Conservation (phyloP, 2,113 vertebrate species). For the Podarcis raffonei region DNA sequence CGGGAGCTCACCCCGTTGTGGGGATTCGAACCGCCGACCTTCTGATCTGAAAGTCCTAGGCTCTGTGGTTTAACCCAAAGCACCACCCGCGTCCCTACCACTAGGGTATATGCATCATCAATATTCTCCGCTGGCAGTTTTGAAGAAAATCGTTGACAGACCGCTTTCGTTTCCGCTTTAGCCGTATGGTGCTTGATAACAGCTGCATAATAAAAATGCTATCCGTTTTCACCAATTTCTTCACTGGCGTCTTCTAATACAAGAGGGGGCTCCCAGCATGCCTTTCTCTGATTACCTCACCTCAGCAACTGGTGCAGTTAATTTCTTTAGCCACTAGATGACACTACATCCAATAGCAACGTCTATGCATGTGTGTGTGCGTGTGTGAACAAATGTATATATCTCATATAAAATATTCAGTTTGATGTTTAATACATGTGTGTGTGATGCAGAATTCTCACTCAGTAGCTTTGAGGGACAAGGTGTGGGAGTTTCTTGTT, state of each 20-base stretch:
- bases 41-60: no score
- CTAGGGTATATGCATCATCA: neutral
- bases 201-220: neutral
- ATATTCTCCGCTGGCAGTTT: neutral
- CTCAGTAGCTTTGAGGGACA: no score
- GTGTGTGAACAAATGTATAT: no score
- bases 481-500: no score
- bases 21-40: no score
- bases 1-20: no score
- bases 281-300: constrained; percentile 1
- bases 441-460: no score
- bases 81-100: no score
- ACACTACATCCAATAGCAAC: constrained; percentile 61
- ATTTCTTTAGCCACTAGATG: constrained; percentile 66
- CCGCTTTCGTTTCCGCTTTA: neutral
- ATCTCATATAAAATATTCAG: neutral
- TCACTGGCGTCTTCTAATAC: constrained; percentile 3
- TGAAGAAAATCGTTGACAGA: neutral
- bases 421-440: no score
- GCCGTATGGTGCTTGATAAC: neutral
- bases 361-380: neutral
- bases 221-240: neutral
- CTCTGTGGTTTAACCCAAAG: no score
- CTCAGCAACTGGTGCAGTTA: neutral
- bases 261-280: constrained; percentile 33